Evolutionary conservation across 1,140 invertebrate species (phyloP), one percentile per base, ranked within the genome.

Genomic region (Drosophila parvula): DNA sequence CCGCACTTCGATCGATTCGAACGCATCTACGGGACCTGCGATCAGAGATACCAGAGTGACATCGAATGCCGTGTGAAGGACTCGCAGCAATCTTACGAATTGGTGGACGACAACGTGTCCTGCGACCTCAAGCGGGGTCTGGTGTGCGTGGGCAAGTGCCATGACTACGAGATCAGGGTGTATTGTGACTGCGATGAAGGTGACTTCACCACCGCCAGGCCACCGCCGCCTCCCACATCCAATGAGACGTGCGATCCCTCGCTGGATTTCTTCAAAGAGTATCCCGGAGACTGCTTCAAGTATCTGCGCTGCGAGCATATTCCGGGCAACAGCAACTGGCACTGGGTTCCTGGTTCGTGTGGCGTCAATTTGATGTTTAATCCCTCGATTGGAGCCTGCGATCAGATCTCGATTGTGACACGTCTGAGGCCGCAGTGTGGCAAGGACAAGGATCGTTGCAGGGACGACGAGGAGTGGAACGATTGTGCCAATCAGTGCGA

Each of bases 111-210:
- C 59, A 94, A 96, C 79, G 95, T 96, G 0, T 94, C 95, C 51
- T 98, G 97, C 83, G 95, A 94, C 77, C 81, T 97, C n/a, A 93
- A 95, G 75, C 93, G 93, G 41, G 96, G 96, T 1, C 92, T 97
- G 0, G 90, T 95, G 8, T 98, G 96, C 84, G 78, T 91, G 18
- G 73, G 78, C 48, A 91, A 92, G 16, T 95, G 95, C 84, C 91
- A 93, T 30, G 95, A 97, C 88, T 96, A 96, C 91, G 96, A 97
- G 91, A 94, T 96, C 10, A 93, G 95, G 30, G 94, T 96, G 28
- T 92, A 94, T 22, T 97, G 96, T 84, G 91, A 94, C 63, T 96
- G 95, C 81, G 93, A 93, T 89, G 88, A 78, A 1, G 85, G 86
- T 28, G 55, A 14, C 8, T 10, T n/a, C 14, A 57, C 55, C 22